These are phyloP conservation scores for Ditula angustiorana DNA, from an alignment of 2,888 invertebrate species.

Conservation along the genomic window DNA sequence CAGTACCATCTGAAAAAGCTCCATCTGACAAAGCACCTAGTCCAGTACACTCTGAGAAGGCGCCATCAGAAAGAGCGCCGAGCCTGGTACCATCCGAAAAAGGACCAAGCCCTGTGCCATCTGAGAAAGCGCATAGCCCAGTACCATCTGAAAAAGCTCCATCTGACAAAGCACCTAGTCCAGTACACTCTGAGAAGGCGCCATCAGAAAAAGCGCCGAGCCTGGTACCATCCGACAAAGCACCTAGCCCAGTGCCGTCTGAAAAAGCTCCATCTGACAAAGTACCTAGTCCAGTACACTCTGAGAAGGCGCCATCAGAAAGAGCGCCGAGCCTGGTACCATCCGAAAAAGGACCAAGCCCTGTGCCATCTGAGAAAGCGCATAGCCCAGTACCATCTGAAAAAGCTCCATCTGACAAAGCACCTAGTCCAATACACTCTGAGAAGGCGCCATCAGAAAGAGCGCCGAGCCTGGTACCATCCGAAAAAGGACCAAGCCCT, in stretches of 20 bases:
- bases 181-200: background rate
- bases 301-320: too few relatives aligned
- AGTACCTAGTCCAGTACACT: constrained; percentile 5
- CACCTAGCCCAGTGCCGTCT: background rate
- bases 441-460: background rate
- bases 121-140: too few relatives aligned
- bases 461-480: background rate
- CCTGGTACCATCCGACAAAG: constrained; percentile 12
- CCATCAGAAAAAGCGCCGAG: background rate
- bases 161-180: constrained; percentile 6
- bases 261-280: constrained; percentile 24
- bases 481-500: too few relatives aligned
- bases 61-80: background rate
- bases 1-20: too few relatives aligned
- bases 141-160: too few relatives aligned
- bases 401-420: background rate
- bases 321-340: constrained; percentile 36
- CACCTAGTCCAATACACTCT: background rate
- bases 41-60: constrained; percentile 12
- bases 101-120: constrained; percentile 20
- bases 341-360: constrained; percentile 35
- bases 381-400: constrained; percentile 5
- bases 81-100: too few relatives aligned
- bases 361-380: background rate
- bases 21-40: constrained; percentile 28